phyloP scores from a whole-genome alignment of 2,113 vertebrate species.

The Columba livia region DNA sequence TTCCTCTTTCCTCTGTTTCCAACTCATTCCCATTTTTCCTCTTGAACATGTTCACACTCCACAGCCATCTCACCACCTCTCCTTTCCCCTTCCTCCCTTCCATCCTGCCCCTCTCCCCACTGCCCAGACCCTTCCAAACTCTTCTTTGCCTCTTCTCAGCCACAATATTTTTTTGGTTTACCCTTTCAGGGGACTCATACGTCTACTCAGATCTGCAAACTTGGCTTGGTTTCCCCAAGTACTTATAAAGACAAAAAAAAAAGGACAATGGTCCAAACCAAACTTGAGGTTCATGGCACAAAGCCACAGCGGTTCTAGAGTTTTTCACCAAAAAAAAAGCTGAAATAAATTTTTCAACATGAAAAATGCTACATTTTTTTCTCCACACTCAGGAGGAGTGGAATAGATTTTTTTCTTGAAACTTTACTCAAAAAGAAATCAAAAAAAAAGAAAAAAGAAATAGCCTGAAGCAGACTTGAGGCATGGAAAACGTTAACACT shows the following conservation, averaged over 20 bases:
- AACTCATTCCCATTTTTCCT: background rate
- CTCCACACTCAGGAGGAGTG: background rate
- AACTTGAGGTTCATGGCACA: background rate
- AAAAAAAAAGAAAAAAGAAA: background rate
- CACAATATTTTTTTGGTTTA: background rate
- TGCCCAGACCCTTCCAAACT: background rate
- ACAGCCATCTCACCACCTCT: background rate
- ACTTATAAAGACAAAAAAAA: background rate
- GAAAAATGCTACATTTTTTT: background rate
- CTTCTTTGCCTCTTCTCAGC: background rate
- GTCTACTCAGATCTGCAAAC: background rate
- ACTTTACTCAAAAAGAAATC: background rate
- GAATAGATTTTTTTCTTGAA: background rate
- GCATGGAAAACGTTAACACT: background rate
- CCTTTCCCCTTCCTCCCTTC: background rate
- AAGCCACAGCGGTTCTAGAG: background rate
- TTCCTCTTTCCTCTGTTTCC: background rate
- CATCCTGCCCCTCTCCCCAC: background rate
- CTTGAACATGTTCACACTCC: background rate
- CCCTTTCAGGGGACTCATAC: background rate
- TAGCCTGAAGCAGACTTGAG: background rate
- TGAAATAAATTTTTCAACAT: background rate
- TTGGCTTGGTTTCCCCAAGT: background rate
- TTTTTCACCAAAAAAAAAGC: background rate
- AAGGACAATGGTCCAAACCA: background rate